Percentiles rank a stretch among this genome's conserved stretches.
Evolutionary conservation across 1,140 invertebrate species (phyloP).

Genomic region (Aphelenchoides besseyi): DNA sequence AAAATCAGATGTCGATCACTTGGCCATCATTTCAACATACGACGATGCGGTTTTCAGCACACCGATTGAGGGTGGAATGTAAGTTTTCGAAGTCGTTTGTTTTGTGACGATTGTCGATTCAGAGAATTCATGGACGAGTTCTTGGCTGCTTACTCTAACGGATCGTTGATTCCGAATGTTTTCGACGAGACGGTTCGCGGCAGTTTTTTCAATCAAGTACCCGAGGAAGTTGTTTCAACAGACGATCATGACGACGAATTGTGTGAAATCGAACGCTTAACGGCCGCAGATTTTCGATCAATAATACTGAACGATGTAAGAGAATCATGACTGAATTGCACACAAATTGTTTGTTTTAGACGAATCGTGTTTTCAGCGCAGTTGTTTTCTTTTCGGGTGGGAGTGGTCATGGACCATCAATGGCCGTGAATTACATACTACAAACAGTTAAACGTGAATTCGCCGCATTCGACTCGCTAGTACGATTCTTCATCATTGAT

Average conservation of each 20-base stretch:
- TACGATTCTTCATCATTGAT: constrained; percentile 25
- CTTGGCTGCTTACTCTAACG: not conserved
- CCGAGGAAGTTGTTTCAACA: not conserved
- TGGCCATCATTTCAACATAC: constrained; percentile 17
- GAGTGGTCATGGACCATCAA: constrained; percentile 20
- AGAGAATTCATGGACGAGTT: not conserved
- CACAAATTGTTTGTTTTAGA: constrained; percentile 24
- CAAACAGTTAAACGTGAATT: constrained; percentile 27
- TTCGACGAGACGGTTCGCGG: not conserved
- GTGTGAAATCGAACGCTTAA: constrained; percentile 5
- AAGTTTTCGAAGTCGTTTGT: not conserved
- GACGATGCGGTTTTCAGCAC: constrained; percentile 14
- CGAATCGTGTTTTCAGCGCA: constrained; percentile 14
- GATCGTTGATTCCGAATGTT: not conserved
- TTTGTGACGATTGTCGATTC: not conserved
- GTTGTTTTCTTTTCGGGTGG: constrained; percentile 30
- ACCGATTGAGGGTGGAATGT: not conserved
- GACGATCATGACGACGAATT: not conserved
- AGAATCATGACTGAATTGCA: not conserved
- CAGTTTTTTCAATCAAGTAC: not conserved
- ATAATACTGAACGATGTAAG: constrained; percentile 12
- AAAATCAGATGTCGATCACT: not conserved
- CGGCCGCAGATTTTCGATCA: not conserved
- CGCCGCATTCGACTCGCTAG: constrained; percentile 18
- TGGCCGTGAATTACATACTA: constrained; percentile 20